phyloP scores from a whole-genome alignment of 1,140 invertebrate genomes.

The Grapholita molesta region DNA sequence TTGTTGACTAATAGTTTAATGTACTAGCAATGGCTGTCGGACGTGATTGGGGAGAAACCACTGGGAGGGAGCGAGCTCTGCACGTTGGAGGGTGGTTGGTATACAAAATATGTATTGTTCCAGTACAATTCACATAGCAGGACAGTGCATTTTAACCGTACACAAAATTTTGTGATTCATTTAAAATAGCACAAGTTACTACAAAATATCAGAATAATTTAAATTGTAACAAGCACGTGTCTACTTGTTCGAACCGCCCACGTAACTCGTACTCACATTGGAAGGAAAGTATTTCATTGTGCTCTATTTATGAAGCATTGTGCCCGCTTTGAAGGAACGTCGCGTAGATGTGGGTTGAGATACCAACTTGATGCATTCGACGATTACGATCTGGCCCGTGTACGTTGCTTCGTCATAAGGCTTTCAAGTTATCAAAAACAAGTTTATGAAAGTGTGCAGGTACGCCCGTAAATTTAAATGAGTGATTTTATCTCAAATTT shows the following conservation, averaged over 20 bases:
- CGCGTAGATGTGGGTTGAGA: constrained; percentile 18
- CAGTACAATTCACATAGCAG: constrained; percentile 7
- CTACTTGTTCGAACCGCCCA: not conserved
- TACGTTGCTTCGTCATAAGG: constrained; percentile 11
- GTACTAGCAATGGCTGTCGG: constrained; percentile 51
- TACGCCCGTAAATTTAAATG: constrained; percentile 1
- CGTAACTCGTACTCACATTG: not conserved
- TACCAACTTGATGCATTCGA: constrained; percentile 18
- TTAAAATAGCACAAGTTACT: not conserved
- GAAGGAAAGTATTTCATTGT: constrained; percentile 30
- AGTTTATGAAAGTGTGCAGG: constrained; percentile 17
- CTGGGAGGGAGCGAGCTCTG: constrained; percentile 24
- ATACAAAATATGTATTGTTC: constrained; percentile 14
- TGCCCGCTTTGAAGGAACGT: constrained; percentile 21
- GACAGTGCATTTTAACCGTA: not conserved
- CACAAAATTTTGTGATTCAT: not conserved
- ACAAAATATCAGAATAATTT: not conserved
- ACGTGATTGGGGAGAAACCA: constrained; percentile 20
- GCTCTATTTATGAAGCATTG: constrained; percentile 36
- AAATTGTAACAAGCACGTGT: not conserved
- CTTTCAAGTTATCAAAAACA: constrained; percentile 4
- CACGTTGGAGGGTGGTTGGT: constrained; percentile 13
- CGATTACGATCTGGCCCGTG: constrained; percentile 18
- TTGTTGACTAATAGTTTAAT: constrained; percentile 68
- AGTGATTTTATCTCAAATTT: not conserved